Conservation (phyloP, 2,113 vertebrate species). For the Syrrhaptes paradoxus region DNA sequence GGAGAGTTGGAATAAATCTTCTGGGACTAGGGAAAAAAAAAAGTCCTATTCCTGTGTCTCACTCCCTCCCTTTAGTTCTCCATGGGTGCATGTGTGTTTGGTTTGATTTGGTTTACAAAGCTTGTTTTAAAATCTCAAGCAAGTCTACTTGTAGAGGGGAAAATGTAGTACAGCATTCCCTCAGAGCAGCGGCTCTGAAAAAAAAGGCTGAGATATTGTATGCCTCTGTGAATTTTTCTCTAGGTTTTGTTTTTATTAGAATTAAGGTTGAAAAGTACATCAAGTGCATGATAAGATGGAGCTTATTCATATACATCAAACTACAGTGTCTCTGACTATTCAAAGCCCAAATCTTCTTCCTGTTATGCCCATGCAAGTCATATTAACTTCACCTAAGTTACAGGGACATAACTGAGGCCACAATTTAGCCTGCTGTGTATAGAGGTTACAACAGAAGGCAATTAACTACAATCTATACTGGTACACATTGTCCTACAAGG, state of each 20-base stretch:
- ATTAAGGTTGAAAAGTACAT: background rate
- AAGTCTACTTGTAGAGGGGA: background rate
- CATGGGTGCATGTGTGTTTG: background rate
- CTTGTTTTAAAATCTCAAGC: conserved; percentile 2
- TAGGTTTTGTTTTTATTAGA: background rate
- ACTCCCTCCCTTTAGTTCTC: background rate
- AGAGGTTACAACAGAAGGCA: background rate
- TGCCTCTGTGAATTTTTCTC: background rate
- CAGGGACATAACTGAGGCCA: background rate
- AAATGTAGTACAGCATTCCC: background rate
- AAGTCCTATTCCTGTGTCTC: background rate
- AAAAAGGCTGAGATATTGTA: background rate
- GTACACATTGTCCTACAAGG: background rate
- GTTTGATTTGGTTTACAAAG: background rate
- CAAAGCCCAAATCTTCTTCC: background rate
- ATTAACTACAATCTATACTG: background rate
- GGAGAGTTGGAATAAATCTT: background rate
- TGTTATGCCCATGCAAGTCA: background rate
- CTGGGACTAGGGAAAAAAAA: background rate
- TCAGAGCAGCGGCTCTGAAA: background rate
- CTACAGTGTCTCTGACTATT: background rate
- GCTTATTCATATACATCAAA: background rate
- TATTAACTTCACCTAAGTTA: background rate
- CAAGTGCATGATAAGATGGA: background rate
- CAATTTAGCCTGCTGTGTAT: background rate